phyloP scores from a whole-genome alignment of 2,888 invertebrate genomes.

The Agrilus biguttatus region DNA sequence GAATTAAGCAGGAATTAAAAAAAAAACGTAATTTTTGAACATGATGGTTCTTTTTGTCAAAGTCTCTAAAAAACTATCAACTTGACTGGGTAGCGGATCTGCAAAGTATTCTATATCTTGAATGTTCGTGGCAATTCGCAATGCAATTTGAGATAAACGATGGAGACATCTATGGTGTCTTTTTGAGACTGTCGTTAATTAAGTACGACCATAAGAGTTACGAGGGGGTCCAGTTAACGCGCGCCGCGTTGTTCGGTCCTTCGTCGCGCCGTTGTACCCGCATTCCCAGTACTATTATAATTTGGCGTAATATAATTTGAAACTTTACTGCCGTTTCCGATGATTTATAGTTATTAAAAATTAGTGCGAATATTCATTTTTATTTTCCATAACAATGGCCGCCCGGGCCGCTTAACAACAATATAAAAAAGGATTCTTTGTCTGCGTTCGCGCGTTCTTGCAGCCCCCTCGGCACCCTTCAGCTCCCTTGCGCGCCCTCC shows the following conservation, averaged over 20 bases:
- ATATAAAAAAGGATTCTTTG: too few relatives aligned
- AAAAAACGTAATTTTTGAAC: too few relatives aligned
- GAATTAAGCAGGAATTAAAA: too few relatives aligned
- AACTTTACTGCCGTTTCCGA: constrained; percentile 23
- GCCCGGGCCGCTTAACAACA: neutral
- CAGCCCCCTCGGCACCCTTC: too few relatives aligned
- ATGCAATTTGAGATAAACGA: too few relatives aligned
- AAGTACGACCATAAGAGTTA: too few relatives aligned
- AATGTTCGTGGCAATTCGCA: neutral
- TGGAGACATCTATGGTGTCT: too few relatives aligned
- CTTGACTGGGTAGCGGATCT: neutral
- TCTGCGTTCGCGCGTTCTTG: too few relatives aligned
- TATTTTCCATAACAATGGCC: constrained; percentile 8
- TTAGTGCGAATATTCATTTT: constrained; percentile 15
- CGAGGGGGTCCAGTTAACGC: neutral
- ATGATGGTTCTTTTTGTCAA: too few relatives aligned
- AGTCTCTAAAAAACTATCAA: too few relatives aligned
- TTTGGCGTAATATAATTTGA: constrained; percentile 26
- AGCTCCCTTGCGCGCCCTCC: too few relatives aligned
- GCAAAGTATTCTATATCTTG: constrained; percentile 3
- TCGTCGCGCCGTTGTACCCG: constrained; percentile 11
- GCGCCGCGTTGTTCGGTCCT: constrained; percentile 9
- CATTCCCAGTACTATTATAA: constrained; percentile 22
- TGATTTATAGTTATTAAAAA: constrained; percentile 29
- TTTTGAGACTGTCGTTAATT: too few relatives aligned